A percentile compares a stretch with the other conserved stretches of the same genome.
Conservation (phyloP, 1,140 invertebrate species). For the Hypothenemus hampei region DNA sequence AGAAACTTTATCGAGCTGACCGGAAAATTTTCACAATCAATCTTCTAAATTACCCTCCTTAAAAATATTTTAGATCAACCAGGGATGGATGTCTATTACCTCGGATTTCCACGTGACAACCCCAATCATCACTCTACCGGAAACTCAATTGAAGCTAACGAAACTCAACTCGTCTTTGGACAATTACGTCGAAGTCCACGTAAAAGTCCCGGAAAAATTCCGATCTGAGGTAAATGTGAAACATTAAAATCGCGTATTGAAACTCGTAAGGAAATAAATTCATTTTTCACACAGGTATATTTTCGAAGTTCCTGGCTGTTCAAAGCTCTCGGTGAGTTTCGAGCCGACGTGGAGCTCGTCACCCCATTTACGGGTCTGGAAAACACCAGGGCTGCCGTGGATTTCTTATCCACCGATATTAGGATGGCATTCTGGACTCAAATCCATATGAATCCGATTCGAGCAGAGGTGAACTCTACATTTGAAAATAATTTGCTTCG, state of each 20-base stretch:
- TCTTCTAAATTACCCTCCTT: too few species aligned
- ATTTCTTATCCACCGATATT: slow-evolving; percentile 27
- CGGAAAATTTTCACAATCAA: too few species aligned
- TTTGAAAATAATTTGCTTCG: slow-evolving; percentile 33
- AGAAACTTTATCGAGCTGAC: too few species aligned
- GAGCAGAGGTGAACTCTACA: slow-evolving; percentile 33
- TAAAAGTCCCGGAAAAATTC: slow-evolving; percentile 30
- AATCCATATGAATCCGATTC: slow-evolving; percentile 35
- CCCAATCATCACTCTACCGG: slow-evolving; percentile 57
- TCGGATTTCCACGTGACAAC: slow-evolving; percentile 52
- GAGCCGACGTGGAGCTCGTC: slow-evolving; percentile 47
- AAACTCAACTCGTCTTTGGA: slow-evolving; percentile 44
- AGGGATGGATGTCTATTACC: slow-evolving; percentile 23
- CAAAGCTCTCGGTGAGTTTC: slow-evolving; percentile 47
- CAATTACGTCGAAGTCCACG: slow-evolving; percentile 28
- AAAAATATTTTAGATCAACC: slow-evolving; percentile 35
- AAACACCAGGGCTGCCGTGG: slow-evolving; percentile 45
- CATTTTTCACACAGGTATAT: slow-evolving; percentile 27
- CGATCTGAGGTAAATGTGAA: slow-evolving; percentile 27
- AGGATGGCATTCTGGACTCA: slow-evolving; percentile 28
- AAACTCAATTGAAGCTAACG: slow-evolving; percentile 55
- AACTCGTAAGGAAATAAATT: background rate
- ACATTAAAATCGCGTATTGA: background rate
- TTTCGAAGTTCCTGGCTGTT: slow-evolving; percentile 49
- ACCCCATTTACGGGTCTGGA: slow-evolving; percentile 51